Evolutionary conservation across 2,113 vertebrate genomes (phyloP).

Genomic region (Engystomops pustulosus): DNA sequence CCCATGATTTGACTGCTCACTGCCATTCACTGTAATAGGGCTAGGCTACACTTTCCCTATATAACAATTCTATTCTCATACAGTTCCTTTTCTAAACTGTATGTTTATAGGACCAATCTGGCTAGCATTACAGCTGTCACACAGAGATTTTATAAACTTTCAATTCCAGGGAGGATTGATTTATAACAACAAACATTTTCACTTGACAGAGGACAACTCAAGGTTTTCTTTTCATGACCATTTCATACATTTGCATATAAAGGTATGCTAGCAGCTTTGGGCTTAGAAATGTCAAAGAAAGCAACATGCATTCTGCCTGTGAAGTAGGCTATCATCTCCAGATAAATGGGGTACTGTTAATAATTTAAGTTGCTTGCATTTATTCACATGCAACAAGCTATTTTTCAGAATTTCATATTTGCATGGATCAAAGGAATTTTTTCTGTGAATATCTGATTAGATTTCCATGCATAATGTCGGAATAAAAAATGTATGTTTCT

Average conservation of each 20-base stretch:
- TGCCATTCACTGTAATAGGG: too few relatives aligned
- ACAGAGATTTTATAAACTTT: too few relatives aligned
- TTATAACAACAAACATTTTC: too few relatives aligned
- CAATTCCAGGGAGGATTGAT: too few relatives aligned
- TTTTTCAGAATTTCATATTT: constrained; percentile 24
- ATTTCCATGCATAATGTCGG: background rate
- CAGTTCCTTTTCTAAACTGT: too few relatives aligned
- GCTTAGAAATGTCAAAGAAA: background rate
- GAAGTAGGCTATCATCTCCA: background rate
- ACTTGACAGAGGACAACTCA: background rate
- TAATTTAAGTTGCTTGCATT: background rate
- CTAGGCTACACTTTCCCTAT: too few relatives aligned
- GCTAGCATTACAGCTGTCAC: too few relatives aligned
- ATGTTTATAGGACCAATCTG: too few relatives aligned
- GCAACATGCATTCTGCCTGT: background rate
- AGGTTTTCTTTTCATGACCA: background rate
- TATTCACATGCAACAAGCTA: background rate
- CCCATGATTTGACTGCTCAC: too few relatives aligned
- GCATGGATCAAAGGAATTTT: constrained; percentile 10
- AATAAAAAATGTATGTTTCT: background rate
- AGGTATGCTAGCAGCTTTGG: background rate
- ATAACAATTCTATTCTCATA: too few relatives aligned
- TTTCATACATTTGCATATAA: background rate
- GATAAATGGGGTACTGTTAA: background rate
- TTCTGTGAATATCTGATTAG: constrained; percentile 19